Conservation (phyloP, 2,888 invertebrate species). For the Carterocephalus palaemon region DNA sequence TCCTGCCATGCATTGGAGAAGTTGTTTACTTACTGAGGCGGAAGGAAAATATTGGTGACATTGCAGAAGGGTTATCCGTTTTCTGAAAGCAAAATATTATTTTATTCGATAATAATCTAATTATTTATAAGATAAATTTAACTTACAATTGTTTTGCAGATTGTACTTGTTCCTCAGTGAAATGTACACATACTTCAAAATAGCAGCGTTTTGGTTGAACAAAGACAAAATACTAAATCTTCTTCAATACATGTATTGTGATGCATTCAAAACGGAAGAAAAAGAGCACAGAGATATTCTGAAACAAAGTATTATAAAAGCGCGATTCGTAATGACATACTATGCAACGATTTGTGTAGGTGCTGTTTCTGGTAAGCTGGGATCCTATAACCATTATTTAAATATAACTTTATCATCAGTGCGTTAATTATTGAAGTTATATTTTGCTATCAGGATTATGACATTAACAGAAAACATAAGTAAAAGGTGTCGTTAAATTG, state of each 20-base stretch:
- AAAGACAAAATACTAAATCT: conserved; percentile 59
- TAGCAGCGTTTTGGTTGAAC: conserved; percentile 68
- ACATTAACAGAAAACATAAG: too few species aligned
- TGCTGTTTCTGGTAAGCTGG: conserved; percentile 62
- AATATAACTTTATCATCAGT: conserved; percentile 10
- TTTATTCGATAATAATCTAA: conserved; percentile 14
- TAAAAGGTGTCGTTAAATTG: too few species aligned
- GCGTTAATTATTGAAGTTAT: conserved; percentile 1
- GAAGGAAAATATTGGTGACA: conserved; percentile 80
- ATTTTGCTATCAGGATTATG: background rate
- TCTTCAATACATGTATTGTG: conserved; percentile 57
- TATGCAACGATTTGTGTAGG: conserved; percentile 70
- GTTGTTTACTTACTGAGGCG: conserved; percentile 83
- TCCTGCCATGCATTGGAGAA: conserved; percentile 77
- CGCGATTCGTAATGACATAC: conserved; percentile 66
- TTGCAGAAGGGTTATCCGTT: conserved; percentile 69
- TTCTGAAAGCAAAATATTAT: conserved; percentile 11
- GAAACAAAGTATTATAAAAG: conserved; percentile 57
- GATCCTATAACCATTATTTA: background rate
- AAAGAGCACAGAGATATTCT: conserved; percentile 60
- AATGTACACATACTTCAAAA: conserved; percentile 73
- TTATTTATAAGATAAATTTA: background rate
- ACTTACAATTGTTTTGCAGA: conserved; percentile 39
- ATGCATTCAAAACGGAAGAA: conserved; percentile 64
- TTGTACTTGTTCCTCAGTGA: conserved; percentile 72